phyloP scores from a whole-genome alignment of 2,113 vertebrate species.

The Ploceus nigricollis region DNA sequence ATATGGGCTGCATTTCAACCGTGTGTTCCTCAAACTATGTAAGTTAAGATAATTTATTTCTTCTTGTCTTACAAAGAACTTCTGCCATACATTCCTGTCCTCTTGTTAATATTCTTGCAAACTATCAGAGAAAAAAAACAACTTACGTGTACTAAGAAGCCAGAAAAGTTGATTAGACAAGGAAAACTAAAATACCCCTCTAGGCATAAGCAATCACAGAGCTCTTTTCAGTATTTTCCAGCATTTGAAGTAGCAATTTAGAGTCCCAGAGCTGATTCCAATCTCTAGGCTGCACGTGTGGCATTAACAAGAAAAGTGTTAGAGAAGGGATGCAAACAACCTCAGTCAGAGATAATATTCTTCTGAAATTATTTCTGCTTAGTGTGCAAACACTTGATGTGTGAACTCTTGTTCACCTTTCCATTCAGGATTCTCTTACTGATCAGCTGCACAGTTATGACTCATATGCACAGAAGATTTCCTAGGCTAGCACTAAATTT shows the following conservation, averaged over 20 bases:
- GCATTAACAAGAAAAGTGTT: conserved; percentile 22
- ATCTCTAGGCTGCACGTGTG: conserved; percentile 12
- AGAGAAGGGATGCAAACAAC: not conserved
- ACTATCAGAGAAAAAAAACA: conserved; percentile 5
- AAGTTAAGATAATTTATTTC: conserved; percentile 53
- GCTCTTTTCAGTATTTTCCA: conserved; percentile 35
- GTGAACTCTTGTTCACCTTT: conserved; percentile 42
- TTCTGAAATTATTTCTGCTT: conserved; percentile 14
- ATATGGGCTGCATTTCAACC: conserved; percentile 49
- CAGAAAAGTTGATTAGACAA: conserved; percentile 48
- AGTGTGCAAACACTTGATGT: not conserved
- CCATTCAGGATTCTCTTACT: not conserved
- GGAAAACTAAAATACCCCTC: conserved; percentile 20
- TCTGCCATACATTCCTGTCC: conserved; percentile 43
- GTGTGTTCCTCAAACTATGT: conserved; percentile 55
- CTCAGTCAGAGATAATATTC: not conserved
- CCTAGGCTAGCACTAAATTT: not conserved
- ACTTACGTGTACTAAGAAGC: not conserved
- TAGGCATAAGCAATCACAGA: conserved; percentile 29
- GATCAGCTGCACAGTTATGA: not conserved
- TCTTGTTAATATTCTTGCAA: conserved; percentile 63
- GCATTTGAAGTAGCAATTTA: conserved; percentile 58
- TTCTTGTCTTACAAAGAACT: conserved; percentile 43
- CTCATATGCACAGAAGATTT: not conserved
- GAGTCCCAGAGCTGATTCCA: conserved; percentile 28